Base-by-base conservation (phyloP, 2,888 invertebrate species). In the Ectobius pallidus region DNA sequence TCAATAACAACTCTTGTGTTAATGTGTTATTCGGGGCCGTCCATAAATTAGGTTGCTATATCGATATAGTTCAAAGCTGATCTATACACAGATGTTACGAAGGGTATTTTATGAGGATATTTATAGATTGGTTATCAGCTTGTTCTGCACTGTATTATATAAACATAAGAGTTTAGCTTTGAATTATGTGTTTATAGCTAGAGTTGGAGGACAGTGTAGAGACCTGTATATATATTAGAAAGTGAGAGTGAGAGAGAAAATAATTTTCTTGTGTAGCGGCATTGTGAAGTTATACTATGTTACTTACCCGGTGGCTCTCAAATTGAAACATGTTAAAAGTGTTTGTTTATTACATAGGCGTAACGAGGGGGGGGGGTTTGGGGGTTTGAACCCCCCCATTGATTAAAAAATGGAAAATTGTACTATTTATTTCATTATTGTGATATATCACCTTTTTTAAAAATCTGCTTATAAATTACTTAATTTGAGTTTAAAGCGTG, bases 11-110 rank as follows among this genome's bases (percentile, higher is more conserved):
- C 58, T 58, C 58, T 1, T n/a, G n/a, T 58, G 58, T 2, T 32
- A 32, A 25, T 52, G 25, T 46, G 18, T 52, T 52, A 52, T 58
- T 58, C n/a, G 58, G 58, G 58, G 58, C 58, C 58, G 58, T 58
- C 58, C 58, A 58, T 58, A 58, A 58, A 58, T 58, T 58, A n/a
- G 32, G 30, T 27, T 52, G 22, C 52, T 25, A 52, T 52, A 49
- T 49, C 49, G 22, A 39, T 39, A 22, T 9, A 11, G 9, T 52
- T 25, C 25, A 52, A 52, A 52, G 52, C 52, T 52, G 52, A 22
- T 25, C 25, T 22, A 25, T 14, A 9, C 7, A 25, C 20, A 52
- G 25, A 52, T 11, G 22, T 18, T 49, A 49, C 20, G 49, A 49
- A 49, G 49, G 9, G 20, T 49, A 49, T 49, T 49, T 49, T 49